Base-by-base conservation (phyloP, 2,797 vertebrate genomes). In the Megalops cyprinoides region DNA sequence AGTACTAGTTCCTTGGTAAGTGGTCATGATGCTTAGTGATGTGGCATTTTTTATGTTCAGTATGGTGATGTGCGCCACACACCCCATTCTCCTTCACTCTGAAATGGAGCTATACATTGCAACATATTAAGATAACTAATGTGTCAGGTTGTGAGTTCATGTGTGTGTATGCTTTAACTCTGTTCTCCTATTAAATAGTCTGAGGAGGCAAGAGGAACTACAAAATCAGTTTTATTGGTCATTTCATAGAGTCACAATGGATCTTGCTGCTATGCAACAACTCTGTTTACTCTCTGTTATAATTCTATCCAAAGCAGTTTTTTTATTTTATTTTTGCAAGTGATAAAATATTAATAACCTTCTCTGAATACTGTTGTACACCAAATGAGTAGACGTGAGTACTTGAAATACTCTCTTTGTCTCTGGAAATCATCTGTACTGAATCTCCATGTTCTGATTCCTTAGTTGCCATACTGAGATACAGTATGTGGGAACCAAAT, bases 181-280 rank as follows among this genome's bases (percentile, higher is more conserved):
- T 34, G 28, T 10, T 15, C 14, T 65, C 62, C 18, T 31, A 34
- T 4, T 37, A 7, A 18, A 81, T 69, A 56, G 49, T 15, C 62
- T 31, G 8, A 58, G 28, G 15, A 20, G 12, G 75, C 28, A 25
- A 65, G 28, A 15, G 31, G 37, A 48, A 34, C 46, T 79, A 60
- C 71, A 37, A 51, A 58, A 42, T 10, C 39, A 49, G 53, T 62
- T 60, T 53, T 60, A 60, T 81, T 62, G 69, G 4, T 69, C 34
- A 23, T 69, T 69, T 69, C 37, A 42, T 10, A 69, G 31, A 69
- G 31, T 69, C 65, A 37, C 65, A 7, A 31, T 69, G 34, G 65
- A 39, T n/a, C 65, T 31, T 31, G n/a, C 25, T 31, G 25, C 58
- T 62, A 62, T 31, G 1, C 58, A 62, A 15, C 58, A 62, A 1